phyloP scores from a whole-genome alignment of 2,113 vertebrate species.

The Sus scrofa region DNA sequence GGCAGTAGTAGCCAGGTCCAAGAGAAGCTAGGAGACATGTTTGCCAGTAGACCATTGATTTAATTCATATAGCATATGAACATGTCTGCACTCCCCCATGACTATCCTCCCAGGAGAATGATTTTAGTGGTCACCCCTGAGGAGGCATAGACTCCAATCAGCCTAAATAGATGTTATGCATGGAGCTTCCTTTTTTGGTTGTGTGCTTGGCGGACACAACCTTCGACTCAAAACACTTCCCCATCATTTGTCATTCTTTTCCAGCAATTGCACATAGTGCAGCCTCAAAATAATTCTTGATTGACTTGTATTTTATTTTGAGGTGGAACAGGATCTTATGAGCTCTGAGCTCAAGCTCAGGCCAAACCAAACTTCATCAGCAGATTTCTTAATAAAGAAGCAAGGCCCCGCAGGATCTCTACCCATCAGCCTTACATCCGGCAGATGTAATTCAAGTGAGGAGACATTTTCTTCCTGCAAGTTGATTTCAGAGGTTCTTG shows the following conservation, averaged over 20 bases:
- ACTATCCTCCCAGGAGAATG: neutral
- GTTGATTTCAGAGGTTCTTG: conserved; percentile 74
- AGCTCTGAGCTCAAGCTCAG: conserved; percentile 50
- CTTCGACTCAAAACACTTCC: neutral
- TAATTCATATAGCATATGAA: neutral
- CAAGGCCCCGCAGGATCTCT: conserved; percentile 68
- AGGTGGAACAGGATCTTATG: neutral
- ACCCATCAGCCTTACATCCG: neutral
- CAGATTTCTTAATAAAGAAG: conserved; percentile 79
- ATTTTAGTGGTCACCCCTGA: neutral
- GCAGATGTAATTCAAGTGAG: conserved; percentile 20
- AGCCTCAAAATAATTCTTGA: conserved; percentile 36
- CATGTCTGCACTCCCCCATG: neutral
- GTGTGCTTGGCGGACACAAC: neutral
- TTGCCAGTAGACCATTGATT: neutral
- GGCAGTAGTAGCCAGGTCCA: neutral
- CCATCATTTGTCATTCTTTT: neutral
- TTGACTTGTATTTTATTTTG: conserved; percentile 66
- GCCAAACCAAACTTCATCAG: conserved; percentile 75
- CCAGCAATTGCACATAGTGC: neutral
- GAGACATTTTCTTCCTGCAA: conserved; percentile 70
- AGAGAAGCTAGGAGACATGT: neutral
- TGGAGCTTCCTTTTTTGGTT: neutral
- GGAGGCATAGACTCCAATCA: neutral
- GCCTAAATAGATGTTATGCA: neutral